These are phyloP conservation scores for Columba janthina DNA, from an alignment of 2,113 vertebrate genomes.

Conservation along the genomic window DNA sequence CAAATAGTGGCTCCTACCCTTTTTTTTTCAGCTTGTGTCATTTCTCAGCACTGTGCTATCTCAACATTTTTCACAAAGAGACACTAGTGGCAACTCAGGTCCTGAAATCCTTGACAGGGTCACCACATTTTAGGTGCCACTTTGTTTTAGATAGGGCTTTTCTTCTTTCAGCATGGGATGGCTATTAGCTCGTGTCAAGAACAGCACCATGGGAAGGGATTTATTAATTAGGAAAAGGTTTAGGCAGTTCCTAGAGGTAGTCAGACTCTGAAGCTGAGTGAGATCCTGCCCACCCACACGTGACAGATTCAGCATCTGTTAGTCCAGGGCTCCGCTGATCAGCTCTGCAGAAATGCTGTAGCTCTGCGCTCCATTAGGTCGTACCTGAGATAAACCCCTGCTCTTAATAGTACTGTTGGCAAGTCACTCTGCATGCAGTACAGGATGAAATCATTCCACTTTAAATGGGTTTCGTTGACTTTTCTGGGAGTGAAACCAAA, in stretches of 20 bases:
- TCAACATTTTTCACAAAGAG: neutral
- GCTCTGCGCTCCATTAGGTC: neutral
- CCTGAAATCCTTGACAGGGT: neutral
- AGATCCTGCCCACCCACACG: neutral
- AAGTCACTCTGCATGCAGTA: neutral
- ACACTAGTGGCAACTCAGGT: neutral
- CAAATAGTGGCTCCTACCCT: neutral
- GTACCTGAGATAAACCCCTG: neutral
- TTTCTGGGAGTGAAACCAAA: conserved; percentile 42
- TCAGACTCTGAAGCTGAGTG: neutral
- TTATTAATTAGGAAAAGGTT: neutral
- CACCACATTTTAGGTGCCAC: neutral
- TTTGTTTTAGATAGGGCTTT: neutral
- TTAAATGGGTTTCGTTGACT: conserved; percentile 45
- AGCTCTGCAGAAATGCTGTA: neutral
- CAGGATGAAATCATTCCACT: neutral
- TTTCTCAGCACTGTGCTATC: neutral
- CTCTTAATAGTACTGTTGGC: neutral
- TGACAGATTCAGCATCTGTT: neutral
- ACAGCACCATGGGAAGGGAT: neutral
- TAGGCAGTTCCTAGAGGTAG: neutral
- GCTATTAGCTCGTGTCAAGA: neutral
- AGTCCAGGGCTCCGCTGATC: neutral
- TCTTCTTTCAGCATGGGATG: neutral
- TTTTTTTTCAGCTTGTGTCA: neutral